A percentile compares a stretch with the other conserved stretches of the same genome.
Evolutionary conservation across 2,113 vertebrate genomes (phyloP).

Genomic region (Riparia riparia): DNA sequence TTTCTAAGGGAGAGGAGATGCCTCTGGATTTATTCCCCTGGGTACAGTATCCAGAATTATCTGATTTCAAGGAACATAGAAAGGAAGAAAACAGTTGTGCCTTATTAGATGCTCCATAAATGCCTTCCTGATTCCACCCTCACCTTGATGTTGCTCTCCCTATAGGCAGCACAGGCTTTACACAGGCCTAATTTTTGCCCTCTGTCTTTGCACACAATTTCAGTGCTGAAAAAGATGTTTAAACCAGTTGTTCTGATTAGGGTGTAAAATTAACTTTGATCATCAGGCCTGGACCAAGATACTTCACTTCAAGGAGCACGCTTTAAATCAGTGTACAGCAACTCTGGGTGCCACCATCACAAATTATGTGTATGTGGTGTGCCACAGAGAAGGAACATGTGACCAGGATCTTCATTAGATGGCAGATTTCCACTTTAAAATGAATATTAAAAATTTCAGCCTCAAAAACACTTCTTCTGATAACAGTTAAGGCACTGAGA

Average conservation of each 20-base stretch:
- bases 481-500: conserved; percentile 23
- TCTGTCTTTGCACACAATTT: neutral
- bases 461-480: conserved; percentile 41
- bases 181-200: neutral
- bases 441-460: conserved; percentile 24
- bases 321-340: neutral
- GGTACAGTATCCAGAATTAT: neutral
- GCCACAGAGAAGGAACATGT: neutral
- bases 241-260: neutral
- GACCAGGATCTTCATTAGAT: neutral
- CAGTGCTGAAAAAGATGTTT: neutral
- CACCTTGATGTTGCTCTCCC: neutral
- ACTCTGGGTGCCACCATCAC: neutral
- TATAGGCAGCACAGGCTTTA: neutral
- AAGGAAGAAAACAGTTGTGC: neutral
- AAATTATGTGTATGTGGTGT: neutral
- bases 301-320: neutral
- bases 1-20: neutral
- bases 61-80: neutral
- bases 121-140: neutral
- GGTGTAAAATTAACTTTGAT: neutral
- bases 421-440: neutral
- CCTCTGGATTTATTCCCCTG: neutral
- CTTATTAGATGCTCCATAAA: neutral
- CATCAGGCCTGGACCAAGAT: neutral